Conservation (phyloP, 2,113 vertebrate genomes). For the Corythoichthys intestinalis region DNA sequence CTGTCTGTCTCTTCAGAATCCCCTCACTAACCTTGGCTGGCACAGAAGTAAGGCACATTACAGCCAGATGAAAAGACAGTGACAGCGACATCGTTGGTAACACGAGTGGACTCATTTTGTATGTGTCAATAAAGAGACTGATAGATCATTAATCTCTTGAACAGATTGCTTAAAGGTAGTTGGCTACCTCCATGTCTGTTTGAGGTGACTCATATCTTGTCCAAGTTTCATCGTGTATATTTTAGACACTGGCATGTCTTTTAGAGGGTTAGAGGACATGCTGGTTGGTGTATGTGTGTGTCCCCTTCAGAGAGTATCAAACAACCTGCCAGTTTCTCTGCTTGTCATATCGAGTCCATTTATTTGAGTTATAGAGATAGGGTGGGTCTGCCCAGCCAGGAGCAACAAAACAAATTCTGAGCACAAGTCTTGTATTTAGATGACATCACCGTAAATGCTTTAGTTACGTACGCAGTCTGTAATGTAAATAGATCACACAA, state of each 20-base stretch:
- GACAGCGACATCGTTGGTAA: slow-evolving; percentile 33
- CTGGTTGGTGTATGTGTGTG: slow-evolving; percentile 4
- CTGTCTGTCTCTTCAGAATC: slow-evolving; percentile 32
- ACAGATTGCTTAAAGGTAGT: slow-evolving; percentile 47
- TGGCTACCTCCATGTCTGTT: slow-evolving; percentile 48
- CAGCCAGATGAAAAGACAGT: slow-evolving; percentile 16
- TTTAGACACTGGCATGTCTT: slow-evolving; percentile 38
- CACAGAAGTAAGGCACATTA: slow-evolving; percentile 19
- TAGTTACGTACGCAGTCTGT: slow-evolving; percentile 54
- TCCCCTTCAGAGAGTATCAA: slow-evolving; percentile 60
- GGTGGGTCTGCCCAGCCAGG: slow-evolving; percentile 17
- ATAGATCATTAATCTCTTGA: slow-evolving; percentile 68
- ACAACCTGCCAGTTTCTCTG: slow-evolving; percentile 61
- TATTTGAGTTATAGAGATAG: slow-evolving; percentile 62
- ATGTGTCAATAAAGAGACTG: slow-evolving; percentile 67
- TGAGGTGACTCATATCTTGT: slow-evolving; percentile 67
- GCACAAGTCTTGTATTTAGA: slow-evolving; percentile 60
- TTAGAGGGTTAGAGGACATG: slow-evolving; percentile 5
- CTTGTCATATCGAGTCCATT: slow-evolving; percentile 50
- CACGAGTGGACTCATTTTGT: slow-evolving; percentile 60
- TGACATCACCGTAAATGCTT: slow-evolving; percentile 65
- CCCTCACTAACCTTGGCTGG: slow-evolving; percentile 65
- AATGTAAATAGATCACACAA: slow-evolving; percentile 53
- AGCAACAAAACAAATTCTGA: slow-evolving; percentile 64
- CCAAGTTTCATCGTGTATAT: slow-evolving; percentile 55